phyloP scores from a whole-genome alignment of 2,113 vertebrate genomes.

The Antigone vipio region DNA sequence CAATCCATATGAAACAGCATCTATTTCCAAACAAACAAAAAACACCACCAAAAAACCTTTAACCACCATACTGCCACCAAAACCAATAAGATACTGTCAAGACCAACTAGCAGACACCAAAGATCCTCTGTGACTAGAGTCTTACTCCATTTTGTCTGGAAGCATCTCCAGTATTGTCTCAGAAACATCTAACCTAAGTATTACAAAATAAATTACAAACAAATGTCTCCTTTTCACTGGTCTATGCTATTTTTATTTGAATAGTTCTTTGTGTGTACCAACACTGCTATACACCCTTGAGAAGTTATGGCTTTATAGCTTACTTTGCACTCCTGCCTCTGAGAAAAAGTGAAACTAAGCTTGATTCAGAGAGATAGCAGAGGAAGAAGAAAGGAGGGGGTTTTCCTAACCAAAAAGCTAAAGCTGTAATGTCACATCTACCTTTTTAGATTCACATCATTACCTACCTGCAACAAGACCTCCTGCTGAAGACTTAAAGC shows the following conservation, averaged over 20 bases:
- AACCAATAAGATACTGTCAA: background rate
- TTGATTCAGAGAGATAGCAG: background rate
- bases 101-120: background rate
- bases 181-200: background rate
- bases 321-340: background rate
- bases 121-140: background rate
- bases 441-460: background rate
- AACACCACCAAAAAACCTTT: background rate
- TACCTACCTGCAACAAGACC: background rate
- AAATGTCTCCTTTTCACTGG: background rate
- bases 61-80: background rate
- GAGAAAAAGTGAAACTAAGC: background rate
- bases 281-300: background rate
- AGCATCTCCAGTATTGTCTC: background rate
- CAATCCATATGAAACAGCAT: background rate
- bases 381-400: background rate
- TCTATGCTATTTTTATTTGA: background rate
- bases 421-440: background rate
- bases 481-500: background rate
- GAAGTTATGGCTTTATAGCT: background rate
- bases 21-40: background rate
- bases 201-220: background rate
- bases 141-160: background rate
- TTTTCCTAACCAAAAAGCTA: background rate
- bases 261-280: background rate